Evolutionary conservation across 2,888 invertebrate genomes (phyloP), one percentile per base, ranked within the genome.

Genomic region (Pristionchus japonicus): DNA sequence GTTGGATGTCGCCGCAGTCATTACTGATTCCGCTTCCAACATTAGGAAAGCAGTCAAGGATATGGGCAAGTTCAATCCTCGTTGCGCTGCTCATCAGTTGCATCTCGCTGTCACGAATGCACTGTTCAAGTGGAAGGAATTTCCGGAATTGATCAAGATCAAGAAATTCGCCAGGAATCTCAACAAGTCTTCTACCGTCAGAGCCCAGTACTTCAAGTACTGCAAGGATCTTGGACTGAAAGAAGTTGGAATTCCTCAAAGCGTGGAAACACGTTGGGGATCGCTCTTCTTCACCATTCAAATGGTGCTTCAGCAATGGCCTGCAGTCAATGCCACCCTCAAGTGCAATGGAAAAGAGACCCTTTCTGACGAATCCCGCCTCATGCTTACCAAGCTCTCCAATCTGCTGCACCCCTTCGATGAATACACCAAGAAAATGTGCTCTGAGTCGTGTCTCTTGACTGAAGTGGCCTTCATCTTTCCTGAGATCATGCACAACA

Each of bases 1-100:
- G 1, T 49, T 82, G 49, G 82, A 82, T 17, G 82, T 82, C 49
- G 49, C 49, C 4, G n/a, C 82, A 2, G 49, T 82, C 49, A 52
- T 82, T 1, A 49, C 82, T 34, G 82, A 82, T 20, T 82, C 82
- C 2, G 82, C 47, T 20, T 82, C 82, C 27, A 82, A 49, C 31
- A 82, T 82, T n/a, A 9, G 49, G 20, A 82, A 82, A 31, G 82
- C 82, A 20, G 49, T 82, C 3, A 82, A 82, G 9, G 82, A 82
- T 20, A 47, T 82, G 49, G 31, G 31, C 34, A 15, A 15, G 13
- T 70, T 27, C 34, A 74, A 40, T 74, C 37, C 40, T 17, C 74
- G 74, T 6, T 74, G 74, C 23, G 74, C 74, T n/a, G 74, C 74
- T 13, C 74, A 74, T 74, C 74, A 74, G 40, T 20, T 74, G 23